Base-by-base conservation (phyloP, 2,888 invertebrate species). In the Dorcus hopei region DNA sequence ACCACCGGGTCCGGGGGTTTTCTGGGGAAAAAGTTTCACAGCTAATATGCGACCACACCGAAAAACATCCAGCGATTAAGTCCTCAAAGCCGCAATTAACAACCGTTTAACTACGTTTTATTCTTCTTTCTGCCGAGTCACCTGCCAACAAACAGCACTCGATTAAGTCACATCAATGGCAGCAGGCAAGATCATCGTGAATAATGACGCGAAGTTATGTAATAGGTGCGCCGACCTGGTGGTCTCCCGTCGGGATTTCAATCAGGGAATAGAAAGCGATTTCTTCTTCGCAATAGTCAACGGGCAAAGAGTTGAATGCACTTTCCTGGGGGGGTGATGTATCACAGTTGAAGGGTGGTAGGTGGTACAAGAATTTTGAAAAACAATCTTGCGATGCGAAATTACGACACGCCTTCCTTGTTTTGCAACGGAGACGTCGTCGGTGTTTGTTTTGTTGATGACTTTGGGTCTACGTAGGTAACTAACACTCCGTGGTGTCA, bases 121-220 rank as follows among this genome's bases (percentile, higher is more conserved):
- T 68, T 66, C 50, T 62, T 56, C 16, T 62, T 65, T 68, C 63
- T 66, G 68, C 68, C 62, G 39, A 58, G 66, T 68, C 68, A 68
- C 60, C 57, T 53, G 57, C 61, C 63, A 61, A 64, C 68, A 67
- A 68, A 68, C 65, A 6, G 26, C 26, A 67, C 59, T 66, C 67
- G 68, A 70, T 70, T 70, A 69, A 68, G 66, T 65, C 59, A 61
- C 66, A 63, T 67, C 66, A 66, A 67, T 67, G 59, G 65, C 58
- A 63, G 39, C 5, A 33, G 26, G 26, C 26, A 33, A 50, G 62
- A 67, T 67, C 65, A 66, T 68, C 64, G 59, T 63, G 61, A 67
- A 66, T 62, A 66, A 68, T 66, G 68, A 66, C 64, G 62, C 58
- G 62, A 61, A 54, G 61, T 52, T 57, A 63, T 52, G 61, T 53